phyloP scores from a whole-genome alignment of 2,888 invertebrate species.

The Clivina fossor region DNA sequence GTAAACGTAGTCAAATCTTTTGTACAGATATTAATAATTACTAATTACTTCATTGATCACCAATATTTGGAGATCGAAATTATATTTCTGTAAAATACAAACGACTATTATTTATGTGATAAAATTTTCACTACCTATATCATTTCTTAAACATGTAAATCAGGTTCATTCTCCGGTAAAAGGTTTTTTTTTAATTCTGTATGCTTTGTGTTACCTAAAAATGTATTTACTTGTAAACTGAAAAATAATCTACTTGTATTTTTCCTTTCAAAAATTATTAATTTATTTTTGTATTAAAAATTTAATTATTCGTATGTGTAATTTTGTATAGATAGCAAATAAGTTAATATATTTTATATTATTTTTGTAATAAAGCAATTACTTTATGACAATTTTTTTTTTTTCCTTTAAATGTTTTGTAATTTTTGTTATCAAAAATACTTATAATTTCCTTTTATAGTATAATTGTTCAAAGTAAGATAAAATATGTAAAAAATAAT shows the following conservation, averaged over 20 bases:
- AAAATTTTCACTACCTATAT: constrained; percentile 8
- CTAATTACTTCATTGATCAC: constrained; percentile 26
- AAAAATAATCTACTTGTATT: constrained; percentile 23
- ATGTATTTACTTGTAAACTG: constrained; percentile 27
- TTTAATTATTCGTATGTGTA: constrained; percentile 17
- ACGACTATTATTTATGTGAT: constrained; percentile 27
- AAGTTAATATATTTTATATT: constrained; percentile 38
- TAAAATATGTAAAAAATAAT: too few species aligned
- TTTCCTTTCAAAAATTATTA: constrained; percentile 27
- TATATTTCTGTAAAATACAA: constrained; percentile 23
- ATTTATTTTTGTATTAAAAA: constrained; percentile 31
- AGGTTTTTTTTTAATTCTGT: constrained; percentile 13
- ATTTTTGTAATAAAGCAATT: constrained; percentile 39
- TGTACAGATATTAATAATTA: constrained; percentile 26
- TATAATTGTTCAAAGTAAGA: too few species aligned
- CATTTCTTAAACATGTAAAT: neutral
- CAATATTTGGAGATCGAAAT: constrained; percentile 30
- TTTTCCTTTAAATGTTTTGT: too few species aligned
- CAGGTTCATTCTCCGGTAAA: constrained; percentile 17
- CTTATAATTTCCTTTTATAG: too few species aligned
- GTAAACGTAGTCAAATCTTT: too few species aligned
- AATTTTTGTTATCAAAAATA: too few species aligned
- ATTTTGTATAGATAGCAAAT: constrained; percentile 32
- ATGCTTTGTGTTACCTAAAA: constrained; percentile 19
- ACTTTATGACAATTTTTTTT: too few species aligned